phyloP scores from a whole-genome alignment of 1,140 invertebrate species.

The Saccostrea cuccullata region DNA sequence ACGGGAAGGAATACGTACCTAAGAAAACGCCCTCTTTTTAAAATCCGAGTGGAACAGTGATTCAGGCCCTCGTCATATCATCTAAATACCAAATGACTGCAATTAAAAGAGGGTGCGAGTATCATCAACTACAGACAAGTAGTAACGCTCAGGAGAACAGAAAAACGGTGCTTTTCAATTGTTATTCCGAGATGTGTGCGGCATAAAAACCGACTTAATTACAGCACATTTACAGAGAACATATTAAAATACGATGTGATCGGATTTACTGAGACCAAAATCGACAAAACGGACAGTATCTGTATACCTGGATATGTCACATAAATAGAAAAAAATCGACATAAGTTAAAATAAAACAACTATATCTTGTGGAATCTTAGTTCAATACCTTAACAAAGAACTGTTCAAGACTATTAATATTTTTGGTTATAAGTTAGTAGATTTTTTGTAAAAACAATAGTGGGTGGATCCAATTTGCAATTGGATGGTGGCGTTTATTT shows the following conservation, averaged over 20 bases:
- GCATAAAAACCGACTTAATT: not conserved
- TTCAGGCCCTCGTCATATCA: no score
- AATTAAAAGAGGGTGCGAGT: not conserved
- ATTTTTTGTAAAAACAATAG: no score
- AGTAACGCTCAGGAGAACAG: not conserved
- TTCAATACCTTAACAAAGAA: conserved; percentile 9
- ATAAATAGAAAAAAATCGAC: conserved; percentile 1
- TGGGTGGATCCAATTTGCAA: no score
- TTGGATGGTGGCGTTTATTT: no score
- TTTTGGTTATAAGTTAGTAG: no score
- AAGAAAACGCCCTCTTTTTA: not conserved
- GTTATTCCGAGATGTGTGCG: not conserved
- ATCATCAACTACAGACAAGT: not conserved
- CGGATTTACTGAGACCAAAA: no score
- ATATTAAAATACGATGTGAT: no score
- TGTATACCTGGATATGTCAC: conserved; percentile 7
- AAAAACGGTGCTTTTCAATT: not conserved
- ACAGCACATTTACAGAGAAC: not conserved
- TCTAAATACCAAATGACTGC: not conserved
- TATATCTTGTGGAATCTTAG: not conserved
- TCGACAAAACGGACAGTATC: no score
- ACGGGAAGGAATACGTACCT: not conserved
- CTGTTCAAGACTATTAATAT: no score
- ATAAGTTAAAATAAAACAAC: not conserved
- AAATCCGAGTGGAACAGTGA: not conserved